Conservation (phyloP, 2,888 invertebrate genomes). For the Cephalotes varians region DNA sequence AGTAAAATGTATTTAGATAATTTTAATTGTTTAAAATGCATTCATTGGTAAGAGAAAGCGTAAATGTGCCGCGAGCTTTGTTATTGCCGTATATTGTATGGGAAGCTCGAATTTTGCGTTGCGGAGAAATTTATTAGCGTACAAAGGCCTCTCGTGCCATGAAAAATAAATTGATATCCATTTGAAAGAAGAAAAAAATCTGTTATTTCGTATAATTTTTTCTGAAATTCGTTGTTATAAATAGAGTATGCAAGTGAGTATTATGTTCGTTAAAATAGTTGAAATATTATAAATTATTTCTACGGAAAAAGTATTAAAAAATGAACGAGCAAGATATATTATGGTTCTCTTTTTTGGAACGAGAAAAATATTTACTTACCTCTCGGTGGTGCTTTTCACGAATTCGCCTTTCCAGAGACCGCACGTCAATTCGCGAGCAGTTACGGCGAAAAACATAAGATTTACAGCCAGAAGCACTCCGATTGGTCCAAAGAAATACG, state of each 20-base stretch:
- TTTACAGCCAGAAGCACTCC: slow-evolving; percentile 93
- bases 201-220: neutral
- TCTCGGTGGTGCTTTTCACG: slow-evolving; percentile 93
- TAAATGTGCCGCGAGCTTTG: neutral
- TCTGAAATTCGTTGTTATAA: neutral
- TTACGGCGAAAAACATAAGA: slow-evolving; percentile 92
- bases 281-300: slow-evolving; percentile 17
- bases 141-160: neutral
- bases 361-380: slow-evolving; percentile 84
- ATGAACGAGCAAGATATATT: neutral
- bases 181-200: neutral
- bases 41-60: neutral
- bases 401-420: slow-evolving; percentile 95
- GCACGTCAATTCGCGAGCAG: slow-evolving; percentile 94
- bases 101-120: neutral
- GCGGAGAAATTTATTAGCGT: neutral
- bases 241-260: neutral
- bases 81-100: neutral
- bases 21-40: too few relatives aligned
- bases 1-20: slow-evolving; percentile 5
- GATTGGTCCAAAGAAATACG: slow-evolving; percentile 95
- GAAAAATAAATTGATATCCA: slow-evolving; percentile 5
- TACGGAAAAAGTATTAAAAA: slow-evolving; percentile 6
- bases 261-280: neutral
- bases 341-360: neutral